These are phyloP conservation scores for Tinea pellionella DNA, from an alignment of 2,888 invertebrate species.

Conservation along the genomic window DNA sequence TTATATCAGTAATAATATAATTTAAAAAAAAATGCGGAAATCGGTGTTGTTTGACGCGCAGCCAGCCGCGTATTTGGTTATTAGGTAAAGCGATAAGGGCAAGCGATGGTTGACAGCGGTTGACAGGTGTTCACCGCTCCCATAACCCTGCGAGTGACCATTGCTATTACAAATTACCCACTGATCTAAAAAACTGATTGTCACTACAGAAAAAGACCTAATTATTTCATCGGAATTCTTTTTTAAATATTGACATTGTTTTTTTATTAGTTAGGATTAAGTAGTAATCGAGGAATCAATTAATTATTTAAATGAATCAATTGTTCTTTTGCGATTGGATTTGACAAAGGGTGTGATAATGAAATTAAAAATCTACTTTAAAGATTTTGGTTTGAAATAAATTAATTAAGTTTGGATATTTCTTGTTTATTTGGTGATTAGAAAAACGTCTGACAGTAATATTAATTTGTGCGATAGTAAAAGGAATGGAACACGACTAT, in stretches of 20 bases:
- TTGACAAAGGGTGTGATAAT: no score
- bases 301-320: no score
- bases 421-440: no score
- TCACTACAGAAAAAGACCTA: conserved; percentile 30
- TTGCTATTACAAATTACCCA: conserved; percentile 51
- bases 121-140: conserved; percentile 47
- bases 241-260: background rate
- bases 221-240: conserved; percentile 26
- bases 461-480: no score
- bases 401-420: no score
- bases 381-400: no score
- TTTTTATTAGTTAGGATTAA: background rate
- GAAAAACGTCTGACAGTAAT: no score
- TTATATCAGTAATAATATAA: no score
- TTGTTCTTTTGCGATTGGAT: no score
- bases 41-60: background rate
- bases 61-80: conserved; percentile 27
- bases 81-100: conserved; percentile 37
- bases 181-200: conserved; percentile 38
- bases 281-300: background rate
- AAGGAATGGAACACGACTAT: no score
- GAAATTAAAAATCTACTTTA: no score
- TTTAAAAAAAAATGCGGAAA: no score
- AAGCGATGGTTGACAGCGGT: conserved; percentile 38
- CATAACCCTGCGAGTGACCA: conserved; percentile 42